Conservation (phyloP, 2,888 invertebrate genomes). For the Microctonus brassicae region DNA sequence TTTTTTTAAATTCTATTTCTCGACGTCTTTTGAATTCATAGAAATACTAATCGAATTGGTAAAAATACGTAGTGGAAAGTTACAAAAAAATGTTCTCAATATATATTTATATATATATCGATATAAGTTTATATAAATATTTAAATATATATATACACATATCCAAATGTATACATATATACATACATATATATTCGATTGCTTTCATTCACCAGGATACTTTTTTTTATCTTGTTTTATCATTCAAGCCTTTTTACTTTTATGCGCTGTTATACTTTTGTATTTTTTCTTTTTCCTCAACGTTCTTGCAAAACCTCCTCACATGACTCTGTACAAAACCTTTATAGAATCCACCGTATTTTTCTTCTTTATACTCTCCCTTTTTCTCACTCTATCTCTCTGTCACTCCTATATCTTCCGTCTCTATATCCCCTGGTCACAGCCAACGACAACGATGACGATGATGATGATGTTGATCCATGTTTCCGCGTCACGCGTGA, state of each 20-base stretch:
- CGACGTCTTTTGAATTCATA: neutral
- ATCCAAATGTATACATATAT: neutral
- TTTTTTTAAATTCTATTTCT: neutral
- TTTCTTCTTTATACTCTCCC: neutral
- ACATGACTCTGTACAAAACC: slow-evolving; percentile 4
- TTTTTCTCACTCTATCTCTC: neutral
- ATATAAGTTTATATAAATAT: too few relatives aligned
- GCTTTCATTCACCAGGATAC: neutral
- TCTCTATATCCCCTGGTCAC: slow-evolving; percentile 7
- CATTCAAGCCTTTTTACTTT: slow-evolving; percentile 15
- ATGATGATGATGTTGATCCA: slow-evolving; percentile 27
- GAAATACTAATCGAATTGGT: slow-evolving; percentile 3
- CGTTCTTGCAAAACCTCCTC: neutral
- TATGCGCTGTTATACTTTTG: neutral
- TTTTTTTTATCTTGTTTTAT: neutral
- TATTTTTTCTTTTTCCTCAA: neutral
- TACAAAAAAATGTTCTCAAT: neutral
- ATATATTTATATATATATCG: neutral
- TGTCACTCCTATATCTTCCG: too few relatives aligned
- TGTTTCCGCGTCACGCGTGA: slow-evolving; percentile 21
- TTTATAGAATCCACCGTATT: too few relatives aligned
- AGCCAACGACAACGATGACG: slow-evolving; percentile 15
- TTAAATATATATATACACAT: too few relatives aligned
- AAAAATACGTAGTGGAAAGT: neutral
- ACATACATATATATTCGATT: neutral